Conservation (phyloP, 2,888 invertebrate species). For the Mesopsocus fuscifrons region DNA sequence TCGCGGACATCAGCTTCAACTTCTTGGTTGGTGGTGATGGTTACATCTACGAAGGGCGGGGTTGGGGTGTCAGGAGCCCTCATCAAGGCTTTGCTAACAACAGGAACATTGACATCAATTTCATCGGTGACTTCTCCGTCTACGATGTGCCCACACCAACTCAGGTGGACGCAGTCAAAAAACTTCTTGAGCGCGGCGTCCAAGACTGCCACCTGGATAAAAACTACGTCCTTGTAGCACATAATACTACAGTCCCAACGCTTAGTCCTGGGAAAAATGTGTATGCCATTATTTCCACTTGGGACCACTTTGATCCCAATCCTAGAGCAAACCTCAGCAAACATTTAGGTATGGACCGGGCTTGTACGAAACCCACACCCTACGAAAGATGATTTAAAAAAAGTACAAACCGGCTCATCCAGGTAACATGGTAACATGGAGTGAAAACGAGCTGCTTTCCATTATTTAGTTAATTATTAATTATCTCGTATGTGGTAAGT, state of each 20-base stretch:
- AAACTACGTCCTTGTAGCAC: constrained; percentile 1
- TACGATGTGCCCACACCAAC: not conserved
- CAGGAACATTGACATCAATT: constrained; percentile 3
- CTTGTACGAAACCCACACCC: no score
- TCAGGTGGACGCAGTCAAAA: constrained; percentile 2
- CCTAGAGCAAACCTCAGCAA: no score
- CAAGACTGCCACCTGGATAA: not conserved
- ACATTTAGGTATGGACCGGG: no score
- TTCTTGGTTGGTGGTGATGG: constrained; percentile 7
- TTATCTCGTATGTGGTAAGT: no score
- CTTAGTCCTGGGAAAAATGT: constrained; percentile 6
- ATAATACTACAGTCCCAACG: not conserved
- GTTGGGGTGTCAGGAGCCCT: constrained; percentile 1
- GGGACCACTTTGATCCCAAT: constrained; percentile 2
- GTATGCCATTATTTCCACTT: not conserved
- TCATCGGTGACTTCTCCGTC: constrained; percentile 8
- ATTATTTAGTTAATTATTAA: no score
- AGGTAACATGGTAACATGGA: no score
- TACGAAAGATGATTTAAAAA: no score
- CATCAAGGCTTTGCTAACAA: not conserved
- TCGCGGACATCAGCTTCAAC: constrained; percentile 1
- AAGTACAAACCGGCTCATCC: no score
- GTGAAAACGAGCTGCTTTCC: no score
- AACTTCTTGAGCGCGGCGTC: not conserved
- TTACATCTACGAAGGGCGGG: constrained; percentile 6